phyloP scores from a whole-genome alignment of 2,888 invertebrate genomes.

The Drosophila neotestacea region DNA sequence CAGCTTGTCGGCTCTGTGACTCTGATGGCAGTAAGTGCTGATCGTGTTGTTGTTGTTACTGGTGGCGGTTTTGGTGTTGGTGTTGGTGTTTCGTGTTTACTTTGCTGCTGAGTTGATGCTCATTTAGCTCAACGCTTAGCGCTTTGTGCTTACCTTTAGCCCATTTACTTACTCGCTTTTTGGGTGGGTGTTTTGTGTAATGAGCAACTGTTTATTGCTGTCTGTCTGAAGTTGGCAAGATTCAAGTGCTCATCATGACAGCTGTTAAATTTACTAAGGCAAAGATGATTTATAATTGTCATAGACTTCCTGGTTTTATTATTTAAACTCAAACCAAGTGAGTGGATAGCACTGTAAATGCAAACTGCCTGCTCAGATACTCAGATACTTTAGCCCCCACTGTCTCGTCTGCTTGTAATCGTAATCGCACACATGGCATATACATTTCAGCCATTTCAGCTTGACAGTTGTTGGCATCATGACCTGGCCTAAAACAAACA shows the following conservation, averaged over 20 bases:
- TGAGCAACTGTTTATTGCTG: conserved; percentile 70
- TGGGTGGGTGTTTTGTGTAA: conserved; percentile 71
- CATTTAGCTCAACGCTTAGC: conserved; percentile 51
- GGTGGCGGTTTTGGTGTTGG: conserved; percentile 33
- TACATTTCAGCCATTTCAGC: conserved; percentile 46
- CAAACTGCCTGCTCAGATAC: conserved; percentile 9
- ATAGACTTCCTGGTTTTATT: conserved; percentile 75
- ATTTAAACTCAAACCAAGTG: conserved; percentile 31
- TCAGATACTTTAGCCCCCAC: not conserved
- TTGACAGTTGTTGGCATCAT: conserved; percentile 40
- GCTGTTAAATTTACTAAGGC: conserved; percentile 58
- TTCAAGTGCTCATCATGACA: conserved; percentile 73
- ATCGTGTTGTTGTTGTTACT: conserved; percentile 24
- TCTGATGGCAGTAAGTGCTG: conserved; percentile 31
- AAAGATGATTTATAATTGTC: conserved; percentile 77
- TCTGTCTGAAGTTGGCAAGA: conserved; percentile 58
- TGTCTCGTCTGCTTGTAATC: not conserved
- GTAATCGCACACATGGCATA: conserved; percentile 37
- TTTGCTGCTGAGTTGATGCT: conserved; percentile 54
- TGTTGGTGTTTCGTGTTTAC: conserved; percentile 57
- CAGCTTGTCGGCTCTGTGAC: conserved; percentile 35
- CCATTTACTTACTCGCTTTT: conserved; percentile 48
- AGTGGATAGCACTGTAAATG: conserved; percentile 48
- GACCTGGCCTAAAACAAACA: conserved; percentile 50
- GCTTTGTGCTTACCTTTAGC: conserved; percentile 43